Evolutionary conservation across 1,140 invertebrate genomes (phyloP).

Genomic region (Drosophila teissieri): DNA sequence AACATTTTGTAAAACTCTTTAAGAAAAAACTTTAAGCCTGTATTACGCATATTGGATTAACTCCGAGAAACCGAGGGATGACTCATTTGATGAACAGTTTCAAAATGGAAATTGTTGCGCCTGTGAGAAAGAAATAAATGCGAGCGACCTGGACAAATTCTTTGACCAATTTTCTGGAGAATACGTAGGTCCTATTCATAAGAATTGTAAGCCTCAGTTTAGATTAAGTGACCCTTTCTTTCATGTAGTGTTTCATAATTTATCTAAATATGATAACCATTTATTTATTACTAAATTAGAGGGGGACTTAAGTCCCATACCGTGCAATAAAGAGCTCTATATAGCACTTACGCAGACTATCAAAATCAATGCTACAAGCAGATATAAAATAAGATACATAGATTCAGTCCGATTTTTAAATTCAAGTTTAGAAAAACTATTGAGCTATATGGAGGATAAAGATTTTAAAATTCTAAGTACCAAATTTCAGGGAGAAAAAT

Average conservation of each 20-base stretch:
- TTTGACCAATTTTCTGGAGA: background rate
- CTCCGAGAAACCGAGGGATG: too few relatives aligned
- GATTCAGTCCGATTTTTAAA: background rate
- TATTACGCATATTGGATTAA: too few relatives aligned
- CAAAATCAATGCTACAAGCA: background rate
- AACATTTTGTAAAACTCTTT: too few relatives aligned
- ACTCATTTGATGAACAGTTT: too few relatives aligned
- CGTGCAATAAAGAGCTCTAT: background rate
- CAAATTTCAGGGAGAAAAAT: background rate
- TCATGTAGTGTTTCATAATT: background rate
- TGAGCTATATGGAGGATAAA: background rate
- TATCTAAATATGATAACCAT: background rate
- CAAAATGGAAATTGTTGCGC: background rate
- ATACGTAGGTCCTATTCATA: background rate
- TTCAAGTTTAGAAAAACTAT: background rate
- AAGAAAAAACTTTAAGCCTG: too few relatives aligned
- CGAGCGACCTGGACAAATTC: background rate
- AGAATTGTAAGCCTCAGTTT: background rate
- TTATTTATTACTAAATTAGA: background rate
- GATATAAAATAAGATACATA: background rate
- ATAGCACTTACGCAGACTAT: background rate
- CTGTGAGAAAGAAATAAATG: background rate
- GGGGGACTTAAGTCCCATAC: background rate
- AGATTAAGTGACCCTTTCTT: background rate
- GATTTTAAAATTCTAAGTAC: background rate